phyloP scores from a whole-genome alignment of 2,113 vertebrate genomes.

The Halichoerus grypus region DNA sequence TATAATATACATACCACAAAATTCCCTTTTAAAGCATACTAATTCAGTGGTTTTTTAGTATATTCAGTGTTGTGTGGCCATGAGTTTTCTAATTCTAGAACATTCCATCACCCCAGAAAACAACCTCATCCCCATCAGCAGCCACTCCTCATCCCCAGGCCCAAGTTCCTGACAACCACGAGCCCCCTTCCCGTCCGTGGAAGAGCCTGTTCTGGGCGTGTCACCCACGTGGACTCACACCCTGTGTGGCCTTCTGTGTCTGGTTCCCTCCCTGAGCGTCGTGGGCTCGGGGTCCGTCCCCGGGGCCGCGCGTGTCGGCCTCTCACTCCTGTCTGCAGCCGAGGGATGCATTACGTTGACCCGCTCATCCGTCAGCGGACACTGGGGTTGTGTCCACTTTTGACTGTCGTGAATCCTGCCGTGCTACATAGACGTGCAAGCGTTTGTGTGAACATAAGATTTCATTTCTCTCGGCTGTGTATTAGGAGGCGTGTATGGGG shows the following conservation, averaged over 20 bases:
- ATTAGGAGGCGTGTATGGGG: background rate
- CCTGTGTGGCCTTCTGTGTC: background rate
- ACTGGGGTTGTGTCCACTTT: background rate
- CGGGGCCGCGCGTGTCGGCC: rapidly evolving
- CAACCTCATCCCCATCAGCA: background rate
- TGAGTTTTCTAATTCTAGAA: background rate
- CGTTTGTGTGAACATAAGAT: too few relatives aligned
- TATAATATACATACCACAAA: background rate
- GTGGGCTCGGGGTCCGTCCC: background rate
- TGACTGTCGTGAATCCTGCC: rapidly evolving
- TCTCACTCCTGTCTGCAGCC: background rate
- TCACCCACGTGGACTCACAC: background rate
- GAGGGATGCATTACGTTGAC: background rate
- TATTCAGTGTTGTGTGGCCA: background rate
- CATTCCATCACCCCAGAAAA: background rate
- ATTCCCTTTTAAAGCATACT: background rate
- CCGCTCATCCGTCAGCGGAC: background rate
- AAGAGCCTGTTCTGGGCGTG: background rate
- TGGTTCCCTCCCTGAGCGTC: too few relatives aligned
- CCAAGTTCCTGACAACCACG: rapidly evolving
- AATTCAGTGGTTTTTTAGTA: background rate
- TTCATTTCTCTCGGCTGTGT: background rate
- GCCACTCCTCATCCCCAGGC: background rate
- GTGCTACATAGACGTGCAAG: rapidly evolving
- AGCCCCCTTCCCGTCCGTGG: background rate